Conservation (phyloP, 1,140 invertebrate species). For the Notospermus geniculatus region DNA sequence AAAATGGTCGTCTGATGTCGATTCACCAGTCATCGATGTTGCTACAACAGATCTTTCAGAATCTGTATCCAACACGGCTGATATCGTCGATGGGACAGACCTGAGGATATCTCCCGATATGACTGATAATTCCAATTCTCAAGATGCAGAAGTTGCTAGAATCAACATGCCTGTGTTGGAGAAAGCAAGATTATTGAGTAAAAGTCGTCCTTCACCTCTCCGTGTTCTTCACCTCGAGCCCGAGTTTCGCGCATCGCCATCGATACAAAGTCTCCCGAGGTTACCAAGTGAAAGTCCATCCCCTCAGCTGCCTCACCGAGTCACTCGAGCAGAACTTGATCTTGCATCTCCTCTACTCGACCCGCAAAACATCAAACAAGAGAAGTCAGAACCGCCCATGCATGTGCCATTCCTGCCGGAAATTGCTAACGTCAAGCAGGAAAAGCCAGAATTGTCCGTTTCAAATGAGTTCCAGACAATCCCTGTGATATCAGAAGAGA, state of each 20-base stretch:
- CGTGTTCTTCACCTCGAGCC: slow-evolving; percentile 10
- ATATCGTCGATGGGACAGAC: too few species aligned
- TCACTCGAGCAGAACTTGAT: slow-evolving; percentile 3
- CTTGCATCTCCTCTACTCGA: slow-evolving; percentile 5
- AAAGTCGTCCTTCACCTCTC: slow-evolving; percentile 8
- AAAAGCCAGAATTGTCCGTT: too few species aligned
- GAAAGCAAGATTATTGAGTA: background rate
- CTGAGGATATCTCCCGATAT: background rate
- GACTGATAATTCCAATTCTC: background rate
- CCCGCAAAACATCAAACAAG: too few species aligned
- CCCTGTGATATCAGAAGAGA: too few species aligned
- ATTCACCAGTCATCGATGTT: too few species aligned
- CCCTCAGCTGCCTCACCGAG: background rate
- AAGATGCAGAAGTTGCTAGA: slow-evolving; percentile 10
- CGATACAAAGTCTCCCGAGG: background rate
- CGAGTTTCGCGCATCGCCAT: slow-evolving; percentile 2
- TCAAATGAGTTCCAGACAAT: too few species aligned
- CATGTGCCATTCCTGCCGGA: too few species aligned
- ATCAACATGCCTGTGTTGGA: background rate
- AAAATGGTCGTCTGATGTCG: too few species aligned
- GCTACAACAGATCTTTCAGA: too few species aligned
- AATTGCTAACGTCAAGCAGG: too few species aligned
- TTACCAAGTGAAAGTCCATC: background rate
- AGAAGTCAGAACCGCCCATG: too few species aligned
- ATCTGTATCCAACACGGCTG: too few species aligned